A percentile compares a stretch with the other conserved stretches of the same genome.
Conservation (phyloP, 2,888 invertebrate genomes). For the Melieria omissa region DNA sequence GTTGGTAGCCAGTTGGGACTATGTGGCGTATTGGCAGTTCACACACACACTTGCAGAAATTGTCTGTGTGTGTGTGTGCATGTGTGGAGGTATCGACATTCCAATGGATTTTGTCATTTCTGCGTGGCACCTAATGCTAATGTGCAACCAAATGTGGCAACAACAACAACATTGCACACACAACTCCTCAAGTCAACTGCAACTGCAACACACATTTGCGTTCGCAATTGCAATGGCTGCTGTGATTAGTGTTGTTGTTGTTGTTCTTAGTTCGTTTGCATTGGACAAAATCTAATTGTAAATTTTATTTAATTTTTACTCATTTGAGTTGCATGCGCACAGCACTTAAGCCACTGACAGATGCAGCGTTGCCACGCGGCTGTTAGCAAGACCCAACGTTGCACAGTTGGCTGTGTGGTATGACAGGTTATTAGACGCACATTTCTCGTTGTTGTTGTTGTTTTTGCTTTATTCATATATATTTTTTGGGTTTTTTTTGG, state of each 20-base stretch:
- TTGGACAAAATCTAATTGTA: not conserved
- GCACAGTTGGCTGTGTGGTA: constrained; percentile 53
- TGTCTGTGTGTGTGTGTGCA: too few species aligned
- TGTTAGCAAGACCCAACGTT: not conserved
- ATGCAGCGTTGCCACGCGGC: not conserved
- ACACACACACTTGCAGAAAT: not conserved
- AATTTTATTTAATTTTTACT: not conserved
- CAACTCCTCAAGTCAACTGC: constrained; percentile 13
- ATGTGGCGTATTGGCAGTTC: constrained; percentile 10
- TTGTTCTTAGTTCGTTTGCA: not conserved
- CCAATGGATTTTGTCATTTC: constrained; percentile 30
- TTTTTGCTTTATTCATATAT: constrained; percentile 14
- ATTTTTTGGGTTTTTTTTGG: too few species aligned
- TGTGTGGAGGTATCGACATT: constrained; percentile 17
- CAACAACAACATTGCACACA: not conserved
- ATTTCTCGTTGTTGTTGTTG: constrained; percentile 8
- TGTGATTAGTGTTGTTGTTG: not conserved
- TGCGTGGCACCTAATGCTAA: constrained; percentile 22
- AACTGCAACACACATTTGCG: constrained; percentile 21
- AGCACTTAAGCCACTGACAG: not conserved
- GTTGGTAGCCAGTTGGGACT: constrained; percentile 9
- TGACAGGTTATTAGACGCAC: constrained; percentile 62
- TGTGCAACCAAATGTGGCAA: not conserved
- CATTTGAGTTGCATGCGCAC: not conserved
- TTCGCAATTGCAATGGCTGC: constrained; percentile 8